Evolutionary conservation across 1,140 invertebrate genomes (phyloP), one percentile per base, ranked within the genome.

Genomic region (Portunus trituberculatus): DNA sequence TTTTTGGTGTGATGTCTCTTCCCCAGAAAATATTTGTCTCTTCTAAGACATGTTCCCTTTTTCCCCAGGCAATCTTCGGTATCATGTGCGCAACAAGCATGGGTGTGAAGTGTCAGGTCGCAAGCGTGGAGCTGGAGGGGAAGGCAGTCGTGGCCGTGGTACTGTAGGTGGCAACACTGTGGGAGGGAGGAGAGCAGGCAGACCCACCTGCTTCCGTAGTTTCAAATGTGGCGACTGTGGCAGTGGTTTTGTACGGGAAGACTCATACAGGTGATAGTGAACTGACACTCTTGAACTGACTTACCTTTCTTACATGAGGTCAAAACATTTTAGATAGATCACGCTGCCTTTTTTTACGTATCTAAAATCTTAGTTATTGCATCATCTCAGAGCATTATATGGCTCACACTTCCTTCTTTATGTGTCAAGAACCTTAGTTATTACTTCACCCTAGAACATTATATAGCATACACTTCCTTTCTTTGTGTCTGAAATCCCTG

Each of bases 71-170:
- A 95, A 95, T 59, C 84, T 95, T 7, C 76, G 94, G 48, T 95
- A 95, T 67, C 94, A 95, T 46, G 94, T 92, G 28, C 83, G 94
- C 25, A 95, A 95, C 39, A 95, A 95, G 91, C 94, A 95, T n/a
- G 94, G 94, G 0, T 95, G 94, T 93, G 94, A 92, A 28, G 91
- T 95, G 28, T 89, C 91, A n/a, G 91, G 91, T 14, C 94, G 84
- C 28, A 92, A 93, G 48, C 82, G 91, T 76, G 94, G 91, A n/a
- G 84, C 83, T 12, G 83, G 93, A 31, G 88, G 52, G 67, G 29
- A 20, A 3, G 88, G 31, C 46, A 28, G 93, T 31, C 20, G 87
- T 28, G 88, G 93, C 1, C 76, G 93, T 0, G 76, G 31, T 20
- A 25, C 46, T 16, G 31, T 48, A 7, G 89, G 89, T 0, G 86